phyloP scores from a whole-genome alignment of 2,113 vertebrate species.

The Caretta caretta region DNA sequence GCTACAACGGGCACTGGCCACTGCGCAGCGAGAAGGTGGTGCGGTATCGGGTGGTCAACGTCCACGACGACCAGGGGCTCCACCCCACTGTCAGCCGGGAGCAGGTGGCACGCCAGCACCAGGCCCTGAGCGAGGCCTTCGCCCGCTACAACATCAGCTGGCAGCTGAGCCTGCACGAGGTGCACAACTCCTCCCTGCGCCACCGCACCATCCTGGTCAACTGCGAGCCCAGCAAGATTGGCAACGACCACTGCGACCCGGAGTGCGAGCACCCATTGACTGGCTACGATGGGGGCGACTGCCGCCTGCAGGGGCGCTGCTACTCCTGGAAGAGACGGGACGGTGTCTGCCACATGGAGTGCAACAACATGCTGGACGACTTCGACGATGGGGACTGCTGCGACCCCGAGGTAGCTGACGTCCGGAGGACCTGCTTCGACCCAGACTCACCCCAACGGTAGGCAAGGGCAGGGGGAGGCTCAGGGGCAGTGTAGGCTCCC shows the following conservation, averaged over 20 bases:
- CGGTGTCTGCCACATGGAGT: slow-evolving; percentile 90
- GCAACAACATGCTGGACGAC: slow-evolving; percentile 94
- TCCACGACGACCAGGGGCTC: slow-evolving; percentile 82
- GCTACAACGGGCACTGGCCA: slow-evolving; percentile 90
- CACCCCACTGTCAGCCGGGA: slow-evolving; percentile 84
- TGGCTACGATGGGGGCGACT: slow-evolving; percentile 93
- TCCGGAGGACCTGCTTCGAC: slow-evolving; percentile 94
- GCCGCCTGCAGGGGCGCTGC: slow-evolving; percentile 86
- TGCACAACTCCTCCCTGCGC: slow-evolving; percentile 89
- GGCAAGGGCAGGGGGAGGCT: slow-evolving; percentile 15
- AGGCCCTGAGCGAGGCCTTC: slow-evolving; percentile 86
- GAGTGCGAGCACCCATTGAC: slow-evolving; percentile 95
- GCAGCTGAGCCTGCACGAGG: slow-evolving; percentile 83
- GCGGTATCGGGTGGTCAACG: slow-evolving; percentile 91
- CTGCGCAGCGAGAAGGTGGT: slow-evolving; percentile 85
- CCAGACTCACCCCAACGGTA: slow-evolving; percentile 93
- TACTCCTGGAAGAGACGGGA: slow-evolving; percentile 93
- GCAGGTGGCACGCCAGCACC: slow-evolving; percentile 89
- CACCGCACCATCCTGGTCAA: slow-evolving; percentile 88
- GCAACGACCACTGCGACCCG: slow-evolving; percentile 92
- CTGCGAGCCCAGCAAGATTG: slow-evolving; percentile 93
- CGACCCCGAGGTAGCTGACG: slow-evolving; percentile 83
- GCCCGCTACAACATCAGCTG: slow-evolving; percentile 92
- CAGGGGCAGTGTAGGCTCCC: fast-evolving
- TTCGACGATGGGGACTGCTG: slow-evolving; percentile 98